A percentile compares a stretch with the other conserved stretches of the same genome.
Evolutionary conservation across 2,888 invertebrate genomes (phyloP).

Genomic region (Blastobasis adustella): DNA sequence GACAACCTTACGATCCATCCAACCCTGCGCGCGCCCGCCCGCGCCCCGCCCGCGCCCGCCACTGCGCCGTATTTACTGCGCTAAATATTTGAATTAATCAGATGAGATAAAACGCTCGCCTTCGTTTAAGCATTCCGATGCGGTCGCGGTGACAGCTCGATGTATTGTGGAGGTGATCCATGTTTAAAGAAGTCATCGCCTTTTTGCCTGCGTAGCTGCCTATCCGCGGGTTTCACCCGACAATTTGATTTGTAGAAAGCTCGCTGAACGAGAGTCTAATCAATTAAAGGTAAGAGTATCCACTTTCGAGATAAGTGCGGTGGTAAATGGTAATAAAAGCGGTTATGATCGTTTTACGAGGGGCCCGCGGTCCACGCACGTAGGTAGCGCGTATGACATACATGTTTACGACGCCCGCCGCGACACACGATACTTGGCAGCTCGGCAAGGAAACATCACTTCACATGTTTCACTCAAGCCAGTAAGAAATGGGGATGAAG

Average conservation of each 20-base stretch:
- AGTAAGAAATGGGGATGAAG: conserved; percentile 52
- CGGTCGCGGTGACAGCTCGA: conserved; percentile 69
- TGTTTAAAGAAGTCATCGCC: conserved; percentile 48
- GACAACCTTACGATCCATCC: conserved; percentile 29
- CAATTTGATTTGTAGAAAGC: conserved; percentile 17
- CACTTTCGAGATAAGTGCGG: conserved; percentile 25
- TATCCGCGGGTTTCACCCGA: conserved; percentile 8
- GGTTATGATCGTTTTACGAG: conserved; percentile 56
- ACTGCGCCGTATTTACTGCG: conserved; percentile 62
- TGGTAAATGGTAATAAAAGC: conserved; percentile 33
- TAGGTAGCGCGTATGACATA: conserved; percentile 56
- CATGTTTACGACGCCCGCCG: conserved; percentile 56
- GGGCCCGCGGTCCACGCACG: conserved; percentile 35
- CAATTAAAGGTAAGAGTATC: conserved; percentile 24
- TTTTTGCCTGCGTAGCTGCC: conserved; percentile 26
- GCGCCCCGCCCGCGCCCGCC: conserved; percentile 22
- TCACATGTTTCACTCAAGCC: conserved; percentile 50
- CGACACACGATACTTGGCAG: conserved; percentile 65
- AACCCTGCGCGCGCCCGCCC: conserved; percentile 28
- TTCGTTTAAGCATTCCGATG: conserved; percentile 68
- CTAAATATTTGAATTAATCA: conserved; percentile 75
- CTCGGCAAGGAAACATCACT: conserved; percentile 45
- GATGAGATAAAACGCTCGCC: conserved; percentile 68
- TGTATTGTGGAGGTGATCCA: conserved; percentile 67
- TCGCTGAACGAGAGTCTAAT: conserved; percentile 16